Evolutionary conservation across 2,888 invertebrate species (phyloP).

Genomic region (Dryobota labecula): DNA sequence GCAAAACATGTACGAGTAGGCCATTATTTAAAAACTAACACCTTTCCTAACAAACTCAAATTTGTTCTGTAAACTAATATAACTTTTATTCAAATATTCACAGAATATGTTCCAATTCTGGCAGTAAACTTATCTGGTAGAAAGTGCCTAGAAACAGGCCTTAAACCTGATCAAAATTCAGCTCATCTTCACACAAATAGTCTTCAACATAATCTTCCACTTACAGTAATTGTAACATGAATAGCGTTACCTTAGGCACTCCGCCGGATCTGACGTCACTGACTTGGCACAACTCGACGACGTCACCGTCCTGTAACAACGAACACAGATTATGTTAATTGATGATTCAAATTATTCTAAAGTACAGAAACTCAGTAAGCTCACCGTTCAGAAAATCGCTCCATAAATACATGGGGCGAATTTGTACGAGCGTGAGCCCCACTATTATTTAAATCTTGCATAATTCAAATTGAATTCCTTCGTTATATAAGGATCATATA

Average conservation of each 20-base stretch:
- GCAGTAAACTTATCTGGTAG: background rate
- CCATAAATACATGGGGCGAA: constrained; percentile 15
- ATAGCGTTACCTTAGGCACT: constrained; percentile 94
- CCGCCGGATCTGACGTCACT: constrained; percentile 98
- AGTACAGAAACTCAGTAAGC: background rate
- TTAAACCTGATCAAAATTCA: constrained; percentile 16
- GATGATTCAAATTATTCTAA: background rate
- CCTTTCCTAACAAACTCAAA: background rate
- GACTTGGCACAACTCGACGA: constrained; percentile 99
- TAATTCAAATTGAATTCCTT: constrained; percentile 48
- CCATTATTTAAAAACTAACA: background rate
- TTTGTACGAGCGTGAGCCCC: background rate
- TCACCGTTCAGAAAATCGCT: constrained; percentile 4
- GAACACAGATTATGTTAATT: constrained; percentile 29
- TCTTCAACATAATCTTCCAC: constrained; percentile 32
- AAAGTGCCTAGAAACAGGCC: background rate
- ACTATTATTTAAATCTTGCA: constrained; percentile 45
- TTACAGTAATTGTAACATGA: constrained; percentile 75
- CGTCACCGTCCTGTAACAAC: constrained; percentile 97
- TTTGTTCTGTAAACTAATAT: background rate
- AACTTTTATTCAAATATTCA: no score
- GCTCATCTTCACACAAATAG: background rate
- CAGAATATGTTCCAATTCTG: background rate
- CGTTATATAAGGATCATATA: constrained; percentile 24
- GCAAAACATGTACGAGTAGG: background rate